These are phyloP conservation scores for Ctenoplectra terminalis DNA, from an alignment of 1,140 invertebrate genomes.

Conservation along the genomic window DNA sequence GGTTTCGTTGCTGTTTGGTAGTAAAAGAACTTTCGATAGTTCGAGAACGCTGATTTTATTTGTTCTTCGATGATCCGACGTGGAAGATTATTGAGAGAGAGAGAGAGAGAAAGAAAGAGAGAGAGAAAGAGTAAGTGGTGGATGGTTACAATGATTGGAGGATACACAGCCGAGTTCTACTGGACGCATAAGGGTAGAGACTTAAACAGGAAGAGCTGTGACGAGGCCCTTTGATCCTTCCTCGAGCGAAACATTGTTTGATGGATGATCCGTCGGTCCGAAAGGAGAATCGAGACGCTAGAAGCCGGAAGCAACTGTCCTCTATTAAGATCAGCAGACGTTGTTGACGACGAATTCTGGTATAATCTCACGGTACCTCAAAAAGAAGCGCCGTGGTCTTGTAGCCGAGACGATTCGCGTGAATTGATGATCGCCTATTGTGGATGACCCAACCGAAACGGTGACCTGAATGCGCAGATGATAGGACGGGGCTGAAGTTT, in stretches of 20 bases:
- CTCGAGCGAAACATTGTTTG: background rate
- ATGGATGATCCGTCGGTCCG: background rate
- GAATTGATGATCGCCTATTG: background rate
- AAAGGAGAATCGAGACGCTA: background rate
- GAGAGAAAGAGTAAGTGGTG: too few species aligned
- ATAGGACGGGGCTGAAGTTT: background rate
- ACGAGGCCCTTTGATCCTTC: slow-evolving; percentile 9
- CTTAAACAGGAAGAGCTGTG: background rate
- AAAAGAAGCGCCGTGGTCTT: background rate
- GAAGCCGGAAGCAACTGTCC: slow-evolving; percentile 3
- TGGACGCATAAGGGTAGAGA: background rate
- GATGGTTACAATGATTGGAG: background rate
- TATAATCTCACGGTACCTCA: background rate
- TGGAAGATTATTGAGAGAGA: too few species aligned
- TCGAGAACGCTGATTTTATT: too few species aligned
- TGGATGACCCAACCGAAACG: background rate
- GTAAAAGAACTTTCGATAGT: background rate
- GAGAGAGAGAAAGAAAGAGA: too few species aligned
- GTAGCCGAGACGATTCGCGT: background rate
- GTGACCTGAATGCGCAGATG: background rate
- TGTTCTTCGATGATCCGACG: too few species aligned
- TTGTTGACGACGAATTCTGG: background rate
- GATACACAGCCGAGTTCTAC: too few species aligned
- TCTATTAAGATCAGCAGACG: background rate
- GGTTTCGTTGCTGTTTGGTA: slow-evolving; percentile 8